Conservation (phyloP, 2,113 vertebrate genomes). For the Pyxicephalus adspersus region DNA sequence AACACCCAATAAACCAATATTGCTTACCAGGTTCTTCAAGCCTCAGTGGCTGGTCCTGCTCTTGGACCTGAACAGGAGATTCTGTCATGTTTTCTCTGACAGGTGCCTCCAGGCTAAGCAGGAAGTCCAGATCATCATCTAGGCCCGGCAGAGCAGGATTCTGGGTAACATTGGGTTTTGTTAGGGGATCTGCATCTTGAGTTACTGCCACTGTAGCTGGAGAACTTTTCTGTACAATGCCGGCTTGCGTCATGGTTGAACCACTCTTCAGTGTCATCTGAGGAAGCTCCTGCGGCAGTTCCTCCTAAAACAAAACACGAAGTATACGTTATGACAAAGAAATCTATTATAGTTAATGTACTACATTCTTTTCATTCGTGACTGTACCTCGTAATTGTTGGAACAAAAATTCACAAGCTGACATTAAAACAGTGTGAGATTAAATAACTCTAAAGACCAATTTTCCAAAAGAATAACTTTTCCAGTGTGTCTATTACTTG, state of each 20-base stretch:
- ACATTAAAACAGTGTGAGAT: too few species aligned
- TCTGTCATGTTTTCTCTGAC: constrained; percentile 40
- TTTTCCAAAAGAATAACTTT: too few species aligned
- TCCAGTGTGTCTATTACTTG: too few species aligned
- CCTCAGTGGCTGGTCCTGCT: constrained; percentile 56
- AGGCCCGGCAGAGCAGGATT: constrained; percentile 19
- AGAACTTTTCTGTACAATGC: background rate
- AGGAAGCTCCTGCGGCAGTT: constrained; percentile 81
- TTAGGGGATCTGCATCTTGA: background rate
- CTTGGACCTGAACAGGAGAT: constrained; percentile 18
- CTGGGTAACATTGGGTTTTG: background rate
- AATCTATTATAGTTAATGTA: too few species aligned
- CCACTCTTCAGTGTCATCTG: constrained; percentile 67
- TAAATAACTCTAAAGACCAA: too few species aligned
- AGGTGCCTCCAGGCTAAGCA: constrained; percentile 81
- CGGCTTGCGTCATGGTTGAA: constrained; percentile 60
- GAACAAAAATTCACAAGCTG: too few species aligned
- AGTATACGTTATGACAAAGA: background rate
- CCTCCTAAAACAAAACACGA: constrained; percentile 65
- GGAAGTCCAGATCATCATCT: constrained; percentile 86
- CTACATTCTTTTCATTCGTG: too few species aligned
- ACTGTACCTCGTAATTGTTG: too few species aligned
- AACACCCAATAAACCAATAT: background rate
- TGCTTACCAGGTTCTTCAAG: constrained; percentile 64
- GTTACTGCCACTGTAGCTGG: background rate